Evolutionary conservation across 2,797 vertebrate genomes (phyloP).

Genomic region (Crotalus adamanteus): DNA sequence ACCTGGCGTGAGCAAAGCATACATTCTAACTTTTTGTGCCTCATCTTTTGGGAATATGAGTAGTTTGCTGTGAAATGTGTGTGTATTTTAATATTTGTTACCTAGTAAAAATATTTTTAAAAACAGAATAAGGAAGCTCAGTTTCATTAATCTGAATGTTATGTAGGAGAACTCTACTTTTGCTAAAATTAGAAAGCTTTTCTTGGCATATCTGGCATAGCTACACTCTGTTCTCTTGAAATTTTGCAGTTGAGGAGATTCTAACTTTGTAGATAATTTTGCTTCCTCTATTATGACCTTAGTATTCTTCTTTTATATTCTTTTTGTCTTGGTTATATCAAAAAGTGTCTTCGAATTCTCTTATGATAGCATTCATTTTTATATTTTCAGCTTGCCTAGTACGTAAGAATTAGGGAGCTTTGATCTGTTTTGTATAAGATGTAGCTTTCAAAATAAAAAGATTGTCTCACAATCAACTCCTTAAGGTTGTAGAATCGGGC

Average conservation of each 20-base stretch:
- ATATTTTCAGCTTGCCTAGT: not conserved
- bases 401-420: not conserved
- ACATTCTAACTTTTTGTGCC: not conserved
- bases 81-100: not conserved
- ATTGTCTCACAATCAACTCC: not conserved
- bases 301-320: not conserved
- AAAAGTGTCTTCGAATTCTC: not conserved
- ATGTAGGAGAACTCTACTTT: not conserved
- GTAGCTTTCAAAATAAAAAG: not conserved
- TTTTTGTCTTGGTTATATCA: not conserved
- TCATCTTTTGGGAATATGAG: not conserved
- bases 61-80: not conserved
- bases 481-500: not conserved
- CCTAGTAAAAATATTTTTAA: not conserved
- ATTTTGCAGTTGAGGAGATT: not conserved
- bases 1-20: not conserved
- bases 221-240: not conserved
- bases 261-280: not conserved
- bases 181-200: not conserved
- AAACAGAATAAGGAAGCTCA: not conserved
- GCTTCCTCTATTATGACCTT: not conserved
- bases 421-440: not conserved
- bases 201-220: not conserved
- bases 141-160: not conserved
- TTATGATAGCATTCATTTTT: not conserved